phyloP scores from a whole-genome alignment of 2,113 vertebrate genomes.

The Vidua chalybeata region DNA sequence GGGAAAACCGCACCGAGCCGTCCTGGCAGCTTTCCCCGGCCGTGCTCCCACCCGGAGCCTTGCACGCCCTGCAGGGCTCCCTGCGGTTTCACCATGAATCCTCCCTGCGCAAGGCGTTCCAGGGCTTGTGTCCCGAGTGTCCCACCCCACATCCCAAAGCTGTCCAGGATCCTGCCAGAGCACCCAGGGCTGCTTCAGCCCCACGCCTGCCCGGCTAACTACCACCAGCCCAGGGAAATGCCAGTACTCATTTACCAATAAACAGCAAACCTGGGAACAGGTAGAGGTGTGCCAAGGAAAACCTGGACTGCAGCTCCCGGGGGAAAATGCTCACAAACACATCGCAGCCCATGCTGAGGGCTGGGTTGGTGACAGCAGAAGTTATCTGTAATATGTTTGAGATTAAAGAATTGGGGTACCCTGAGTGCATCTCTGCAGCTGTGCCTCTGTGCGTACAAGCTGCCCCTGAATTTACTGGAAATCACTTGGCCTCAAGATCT shows the following conservation, averaged over 20 bases:
- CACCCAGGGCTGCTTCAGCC: fast-evolving
- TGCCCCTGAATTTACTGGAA: neutral
- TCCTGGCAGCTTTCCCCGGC: neutral
- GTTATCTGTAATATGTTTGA: fast-evolving
- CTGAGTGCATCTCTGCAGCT: fast-evolving
- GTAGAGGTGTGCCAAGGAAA: neutral
- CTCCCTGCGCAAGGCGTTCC: neutral
- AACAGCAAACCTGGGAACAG: neutral
- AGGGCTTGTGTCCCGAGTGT: fast-evolving
- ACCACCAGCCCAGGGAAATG: neutral
- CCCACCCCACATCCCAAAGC: fast-evolving
- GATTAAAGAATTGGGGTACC: neutral
- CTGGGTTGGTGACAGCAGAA: neutral
- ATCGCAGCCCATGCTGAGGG: fast-evolving
- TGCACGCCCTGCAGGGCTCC: neutral
- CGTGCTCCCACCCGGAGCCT: fast-evolving
- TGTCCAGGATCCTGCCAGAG: fast-evolving
- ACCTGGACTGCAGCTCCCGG: fast-evolving
- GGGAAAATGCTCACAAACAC: neutral
- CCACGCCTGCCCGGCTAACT: neutral
- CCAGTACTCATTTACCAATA: neutral
- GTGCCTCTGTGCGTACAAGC: fast-evolving
- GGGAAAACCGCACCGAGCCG: neutral
- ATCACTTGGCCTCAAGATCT: fast-evolving
- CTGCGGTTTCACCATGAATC: fast-evolving